phyloP scores from a whole-genome alignment of 2,113 vertebrate species.

The Axis porcinus region DNA sequence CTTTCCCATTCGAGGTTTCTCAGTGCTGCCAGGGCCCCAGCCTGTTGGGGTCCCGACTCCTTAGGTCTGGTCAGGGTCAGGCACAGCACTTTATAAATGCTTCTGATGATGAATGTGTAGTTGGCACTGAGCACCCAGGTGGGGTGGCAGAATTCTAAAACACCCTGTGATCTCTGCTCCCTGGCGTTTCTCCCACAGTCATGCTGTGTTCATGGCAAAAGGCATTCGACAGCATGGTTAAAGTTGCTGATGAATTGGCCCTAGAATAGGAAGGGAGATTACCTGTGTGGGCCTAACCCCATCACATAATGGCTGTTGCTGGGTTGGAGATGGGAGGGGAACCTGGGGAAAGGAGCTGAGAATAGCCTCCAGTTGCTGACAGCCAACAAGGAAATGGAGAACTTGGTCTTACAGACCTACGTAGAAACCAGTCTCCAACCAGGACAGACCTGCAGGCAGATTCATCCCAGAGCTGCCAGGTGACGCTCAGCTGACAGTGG shows the following conservation, averaged over 20 bases:
- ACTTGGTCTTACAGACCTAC: neutral
- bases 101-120: neutral
- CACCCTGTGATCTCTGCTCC: too few species aligned
- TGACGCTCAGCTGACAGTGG: neutral
- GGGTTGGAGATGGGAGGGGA: neutral
- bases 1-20: neutral
- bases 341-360: neutral
- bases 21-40: neutral
- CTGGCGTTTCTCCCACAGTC: neutral
- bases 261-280: neutral
- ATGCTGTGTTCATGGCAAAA: neutral
- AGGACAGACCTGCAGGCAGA: neutral
- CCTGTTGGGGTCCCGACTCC: neutral
- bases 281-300: neutral
- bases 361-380: neutral
- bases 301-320: neutral
- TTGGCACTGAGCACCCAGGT: neutral
- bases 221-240: neutral
- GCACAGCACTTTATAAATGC: neutral
- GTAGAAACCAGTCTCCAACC: neutral
- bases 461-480: neutral
- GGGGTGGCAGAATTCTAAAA: neutral
- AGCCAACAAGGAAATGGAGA: neutral
- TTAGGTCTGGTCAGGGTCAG: neutral
- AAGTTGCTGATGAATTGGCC: neutral